Evolutionary conservation across 1,140 invertebrate genomes (phyloP).

Genomic region (Eumaeus atala): DNA sequence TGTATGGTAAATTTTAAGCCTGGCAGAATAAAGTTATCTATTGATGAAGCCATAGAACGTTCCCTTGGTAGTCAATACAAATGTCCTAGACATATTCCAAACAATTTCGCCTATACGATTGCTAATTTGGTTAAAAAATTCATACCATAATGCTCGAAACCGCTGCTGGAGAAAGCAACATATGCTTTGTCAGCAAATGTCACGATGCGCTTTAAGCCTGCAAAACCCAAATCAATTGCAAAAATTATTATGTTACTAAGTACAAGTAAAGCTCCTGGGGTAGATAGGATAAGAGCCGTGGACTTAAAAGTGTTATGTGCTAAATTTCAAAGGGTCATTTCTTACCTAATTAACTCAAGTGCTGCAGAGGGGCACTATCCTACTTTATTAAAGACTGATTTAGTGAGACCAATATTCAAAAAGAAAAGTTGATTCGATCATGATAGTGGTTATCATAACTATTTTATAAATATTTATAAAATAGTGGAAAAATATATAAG

Average conservation of each 20-base stretch:
- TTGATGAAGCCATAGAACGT: slow-evolving; percentile 12
- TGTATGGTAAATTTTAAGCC: slow-evolving; percentile 19
- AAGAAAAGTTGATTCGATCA: slow-evolving; percentile 9
- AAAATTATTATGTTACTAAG: slow-evolving; percentile 16
- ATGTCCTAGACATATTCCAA: slow-evolving; percentile 10
- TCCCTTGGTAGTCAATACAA: slow-evolving; percentile 3
- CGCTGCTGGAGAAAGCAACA: not conserved
- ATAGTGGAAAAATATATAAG: slow-evolving; percentile 23
- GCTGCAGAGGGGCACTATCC: not conserved
- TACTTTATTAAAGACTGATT: slow-evolving; percentile 13
- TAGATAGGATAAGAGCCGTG: slow-evolving; percentile 3
- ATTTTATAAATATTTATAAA: slow-evolving; percentile 20
- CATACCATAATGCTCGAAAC: slow-evolving; percentile 11
- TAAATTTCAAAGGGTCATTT: not conserved
- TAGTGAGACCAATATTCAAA: slow-evolving; percentile 10
- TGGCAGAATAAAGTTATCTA: slow-evolving; percentile 14
- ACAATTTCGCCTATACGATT: slow-evolving; percentile 13
- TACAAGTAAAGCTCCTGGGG: slow-evolving; percentile 11
- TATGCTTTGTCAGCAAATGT: slow-evolving; percentile 1
- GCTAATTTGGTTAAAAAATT: slow-evolving; percentile 6
- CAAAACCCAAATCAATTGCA: not conserved
- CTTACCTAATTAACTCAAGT: slow-evolving; percentile 6
- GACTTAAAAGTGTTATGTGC: slow-evolving; percentile 1
- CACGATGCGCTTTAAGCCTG: slow-evolving; percentile 13
- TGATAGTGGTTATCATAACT: slow-evolving; percentile 21